Evolutionary conservation across 2,113 vertebrate genomes (phyloP).

Genomic region (Mesoclemmys tuberculata): DNA sequence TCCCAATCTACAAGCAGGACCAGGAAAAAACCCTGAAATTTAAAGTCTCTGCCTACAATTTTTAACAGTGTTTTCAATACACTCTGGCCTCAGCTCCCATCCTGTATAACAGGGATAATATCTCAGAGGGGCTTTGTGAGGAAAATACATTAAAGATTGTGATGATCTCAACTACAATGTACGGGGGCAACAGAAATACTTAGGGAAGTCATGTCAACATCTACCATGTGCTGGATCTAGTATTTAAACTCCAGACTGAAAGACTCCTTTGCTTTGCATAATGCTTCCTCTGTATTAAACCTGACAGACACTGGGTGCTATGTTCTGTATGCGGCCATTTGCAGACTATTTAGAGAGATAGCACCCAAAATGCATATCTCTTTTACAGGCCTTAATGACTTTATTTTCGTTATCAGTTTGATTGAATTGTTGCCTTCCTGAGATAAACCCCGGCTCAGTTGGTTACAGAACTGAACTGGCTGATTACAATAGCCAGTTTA

Average conservation of each 20-base stretch:
- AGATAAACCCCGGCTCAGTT: not conserved
- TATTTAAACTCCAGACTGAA: not conserved
- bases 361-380: not conserved
- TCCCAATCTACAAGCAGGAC: not conserved
- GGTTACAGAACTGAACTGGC: not conserved
- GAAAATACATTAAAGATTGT: not conserved
- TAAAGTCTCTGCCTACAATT: not conserved
- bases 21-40: not conserved
- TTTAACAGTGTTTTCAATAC: not conserved
- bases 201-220: not conserved
- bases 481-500: not conserved
- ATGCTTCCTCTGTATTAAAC: constrained; percentile 27
- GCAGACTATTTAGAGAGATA: not conserved
- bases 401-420: not conserved
- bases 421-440: not conserved
- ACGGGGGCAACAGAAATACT: not conserved
- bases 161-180: not conserved
- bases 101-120: not conserved
- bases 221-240: not conserved
- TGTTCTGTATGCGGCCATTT: not conserved
- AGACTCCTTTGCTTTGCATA: constrained; percentile 34
- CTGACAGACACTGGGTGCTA: constrained; percentile 1
- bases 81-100: not conserved
- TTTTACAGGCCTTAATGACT: not conserved
- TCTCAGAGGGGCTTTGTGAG: not conserved